phyloP scores from a whole-genome alignment of 2,113 vertebrate species.

The Propithecus coquereli region DNA sequence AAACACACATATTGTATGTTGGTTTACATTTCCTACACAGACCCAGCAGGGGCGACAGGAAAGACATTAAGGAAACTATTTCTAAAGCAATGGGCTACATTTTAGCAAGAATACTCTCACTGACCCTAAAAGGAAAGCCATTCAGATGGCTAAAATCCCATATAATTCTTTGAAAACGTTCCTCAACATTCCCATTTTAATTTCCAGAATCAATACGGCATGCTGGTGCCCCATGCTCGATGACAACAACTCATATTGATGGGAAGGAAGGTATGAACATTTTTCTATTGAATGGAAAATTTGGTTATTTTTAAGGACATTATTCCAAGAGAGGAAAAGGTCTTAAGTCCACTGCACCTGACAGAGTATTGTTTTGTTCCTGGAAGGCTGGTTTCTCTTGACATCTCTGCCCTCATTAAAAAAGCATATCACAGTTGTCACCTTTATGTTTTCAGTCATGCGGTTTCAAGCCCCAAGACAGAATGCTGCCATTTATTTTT shows the following conservation, averaged over 20 bases:
- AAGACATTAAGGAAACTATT: constrained; percentile 66
- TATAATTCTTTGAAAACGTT: constrained; percentile 69
- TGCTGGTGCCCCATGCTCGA: neutral
- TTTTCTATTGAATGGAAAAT: constrained; percentile 73
- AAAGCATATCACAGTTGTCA: constrained; percentile 57
- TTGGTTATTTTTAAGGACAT: constrained; percentile 69
- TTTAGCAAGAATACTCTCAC: constrained; percentile 62
- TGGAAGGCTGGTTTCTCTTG: constrained; percentile 67
- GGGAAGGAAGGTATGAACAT: constrained; percentile 58
- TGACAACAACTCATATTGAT: constrained; percentile 69
- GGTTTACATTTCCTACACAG: constrained; percentile 74
- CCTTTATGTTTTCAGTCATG: constrained; percentile 58
- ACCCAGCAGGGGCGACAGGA: constrained; percentile 46
- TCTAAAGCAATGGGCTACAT: constrained; percentile 64
- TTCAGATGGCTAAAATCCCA: constrained; percentile 58
- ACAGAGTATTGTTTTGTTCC: constrained; percentile 53
- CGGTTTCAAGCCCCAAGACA: constrained; percentile 41
- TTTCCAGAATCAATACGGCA: constrained; percentile 70
- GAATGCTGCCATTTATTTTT: constrained; percentile 57
- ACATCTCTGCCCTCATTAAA: constrained; percentile 53
- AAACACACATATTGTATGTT: constrained; percentile 73
- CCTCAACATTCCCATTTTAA: constrained; percentile 74
- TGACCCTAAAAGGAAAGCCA: constrained; percentile 59
- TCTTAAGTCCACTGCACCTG: constrained; percentile 56
- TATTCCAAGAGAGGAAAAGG: constrained; percentile 53